Evolutionary conservation across 2,888 invertebrate species (phyloP), one percentile per base, ranked within the genome.

Genomic region (Apantesis nais): DNA sequence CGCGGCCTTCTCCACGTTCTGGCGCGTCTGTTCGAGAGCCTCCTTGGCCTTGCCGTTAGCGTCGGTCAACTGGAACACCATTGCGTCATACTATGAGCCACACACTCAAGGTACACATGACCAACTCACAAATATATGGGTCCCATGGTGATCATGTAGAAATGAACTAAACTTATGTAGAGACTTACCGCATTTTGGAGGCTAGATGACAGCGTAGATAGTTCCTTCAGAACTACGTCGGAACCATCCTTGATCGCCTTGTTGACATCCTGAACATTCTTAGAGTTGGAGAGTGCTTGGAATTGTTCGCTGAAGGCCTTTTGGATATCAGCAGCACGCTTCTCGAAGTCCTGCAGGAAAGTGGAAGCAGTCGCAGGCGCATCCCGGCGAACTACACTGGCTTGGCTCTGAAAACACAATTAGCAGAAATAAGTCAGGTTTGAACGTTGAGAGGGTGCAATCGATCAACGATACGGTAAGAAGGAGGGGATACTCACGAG

Each of bases 21-120:
- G 71, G 73, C 86, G 88, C 0, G 92, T 64, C 80, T 85, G 72
- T 84, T 93, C 90, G 72, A 95, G 78, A 2, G 90, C 89, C 52
- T 89, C 87, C 88, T 93, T 94, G 3, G 90, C 88, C 80, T 94
- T 93, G 85, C 91, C 91, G 85, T 85, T 92, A 0, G 93, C 93
- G 82, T 94, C 94, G 19, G 22, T 66, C 62, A 91, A 4, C 94
- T 94, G 84, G 31, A 79, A 77, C 58, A 60, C 55, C 25, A 31
- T 37, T 5, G 25, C 29, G 7, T 29, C 8, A 29, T 19, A 58
- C 16, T 29, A 25, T 14, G 16, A 29, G 7, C 29, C 16, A 16
- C 29, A 58, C 16, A 29, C 58, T 22, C 22, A 22, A 2, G 52
- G 0, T 4, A 22, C n/a, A 52, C 52, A 52, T n/a, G 0, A 9